Evolutionary conservation across 2,888 invertebrate genomes (phyloP).

Genomic region (Augochlorella aurata): DNA sequence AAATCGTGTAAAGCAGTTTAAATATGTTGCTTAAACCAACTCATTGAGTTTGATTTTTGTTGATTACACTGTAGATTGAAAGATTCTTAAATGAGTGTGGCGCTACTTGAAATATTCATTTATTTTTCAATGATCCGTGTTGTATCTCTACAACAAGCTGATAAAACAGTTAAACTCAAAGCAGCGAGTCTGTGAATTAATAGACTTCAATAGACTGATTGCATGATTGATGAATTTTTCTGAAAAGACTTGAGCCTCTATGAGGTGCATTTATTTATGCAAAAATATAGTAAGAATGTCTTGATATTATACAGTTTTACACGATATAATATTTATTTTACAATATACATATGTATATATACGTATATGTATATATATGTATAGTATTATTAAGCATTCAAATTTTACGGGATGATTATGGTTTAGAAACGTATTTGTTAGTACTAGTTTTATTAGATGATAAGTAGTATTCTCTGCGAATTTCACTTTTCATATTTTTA

Average conservation of each 20-base stretch:
- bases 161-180: conserved; percentile 32
- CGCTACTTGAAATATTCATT: not conserved
- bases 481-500: conserved; percentile 75
- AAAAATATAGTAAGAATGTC: conserved; percentile 43
- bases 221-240: conserved; percentile 44
- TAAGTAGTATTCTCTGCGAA: conserved; percentile 60
- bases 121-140: conserved; percentile 1
- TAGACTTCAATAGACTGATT: conserved; percentile 63
- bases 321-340: conserved; percentile 11
- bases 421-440: conserved; percentile 50
- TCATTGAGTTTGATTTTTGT: conserved; percentile 9
- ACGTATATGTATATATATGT: not conserved
- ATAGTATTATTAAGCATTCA: conserved; percentile 31
- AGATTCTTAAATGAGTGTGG: conserved; percentile 12
- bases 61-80: conserved; percentile 9
- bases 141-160: conserved; percentile 21
- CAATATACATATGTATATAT: conserved; percentile 3
- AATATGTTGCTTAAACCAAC: not conserved
- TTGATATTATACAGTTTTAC: conserved; percentile 43
- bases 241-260: conserved; percentile 62
- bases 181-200: conserved; percentile 37
- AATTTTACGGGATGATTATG: conserved; percentile 50
- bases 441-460: conserved; percentile 44
- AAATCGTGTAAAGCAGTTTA: not conserved
- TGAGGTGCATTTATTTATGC: conserved; percentile 61